These are phyloP conservation scores for Amphipyra tragopoginis DNA, from an alignment of 2,888 invertebrate genomes.

Conservation along the genomic window DNA sequence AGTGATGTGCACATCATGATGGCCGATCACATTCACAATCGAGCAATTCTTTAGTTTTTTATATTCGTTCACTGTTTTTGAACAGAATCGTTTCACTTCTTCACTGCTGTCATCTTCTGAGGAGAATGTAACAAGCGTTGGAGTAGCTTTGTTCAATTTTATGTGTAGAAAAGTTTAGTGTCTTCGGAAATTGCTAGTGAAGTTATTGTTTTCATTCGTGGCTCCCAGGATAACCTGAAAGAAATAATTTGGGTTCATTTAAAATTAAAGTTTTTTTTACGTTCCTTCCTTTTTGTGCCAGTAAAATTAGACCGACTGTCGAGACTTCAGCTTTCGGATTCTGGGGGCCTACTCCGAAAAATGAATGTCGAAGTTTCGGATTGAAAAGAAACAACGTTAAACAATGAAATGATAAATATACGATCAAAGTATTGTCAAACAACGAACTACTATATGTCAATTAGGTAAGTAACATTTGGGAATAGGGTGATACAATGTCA, in stretches of 20 bases:
- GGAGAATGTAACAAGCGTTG: not conserved
- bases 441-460: too few relatives aligned
- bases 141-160: not conserved
- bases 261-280: not conserved
- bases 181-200: slow-evolving; percentile 3
- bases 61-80: not conserved
- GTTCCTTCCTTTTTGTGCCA: too few relatives aligned
- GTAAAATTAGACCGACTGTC: too few relatives aligned
- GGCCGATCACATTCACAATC: slow-evolving; percentile 2
- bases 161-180: not conserved
- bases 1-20: slow-evolving; percentile 12
- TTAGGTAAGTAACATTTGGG: too few relatives aligned
- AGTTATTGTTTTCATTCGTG: not conserved
- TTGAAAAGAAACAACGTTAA: too few relatives aligned
- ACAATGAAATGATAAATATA: too few relatives aligned
- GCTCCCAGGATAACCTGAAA: slow-evolving; percentile 14
- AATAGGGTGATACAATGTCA: too few relatives aligned
- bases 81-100: not conserved
- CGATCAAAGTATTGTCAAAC: too few relatives aligned
- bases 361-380: too few relatives aligned
- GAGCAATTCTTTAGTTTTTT: slow-evolving; percentile 2
- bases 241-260: not conserved
- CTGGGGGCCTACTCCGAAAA: too few relatives aligned
- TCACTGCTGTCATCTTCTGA: not conserved
- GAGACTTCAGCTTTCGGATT: too few relatives aligned